A percentile compares a stretch with the other conserved stretches of the same genome.
phyloP scores from a whole-genome alignment of 1,140 invertebrate species.

The Tetramorium simillimum region DNA sequence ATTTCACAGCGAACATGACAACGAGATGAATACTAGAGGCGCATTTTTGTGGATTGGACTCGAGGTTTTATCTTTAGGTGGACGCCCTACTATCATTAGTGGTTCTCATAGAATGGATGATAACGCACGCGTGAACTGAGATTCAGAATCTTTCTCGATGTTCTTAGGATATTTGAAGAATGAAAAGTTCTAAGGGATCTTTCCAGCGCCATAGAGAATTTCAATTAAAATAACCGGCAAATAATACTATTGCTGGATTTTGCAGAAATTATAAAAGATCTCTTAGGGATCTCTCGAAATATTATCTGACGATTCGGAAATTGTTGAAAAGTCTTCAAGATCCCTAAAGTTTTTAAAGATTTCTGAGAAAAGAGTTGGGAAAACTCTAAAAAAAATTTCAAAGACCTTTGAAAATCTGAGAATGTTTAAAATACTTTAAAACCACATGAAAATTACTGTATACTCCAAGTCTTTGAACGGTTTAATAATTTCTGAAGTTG shows the following conservation, averaged over 20 bases:
- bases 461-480: neutral
- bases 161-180: neutral
- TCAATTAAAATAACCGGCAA: neutral
- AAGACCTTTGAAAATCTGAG: neutral
- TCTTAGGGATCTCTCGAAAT: neutral
- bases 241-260: neutral
- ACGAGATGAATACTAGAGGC: slow-evolving; percentile 45
- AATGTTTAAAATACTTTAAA: neutral
- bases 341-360: neutral
- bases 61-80: slow-evolving; percentile 79
- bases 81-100: slow-evolving; percentile 80
- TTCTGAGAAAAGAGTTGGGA: neutral
- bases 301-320: neutral
- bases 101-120: slow-evolving; percentile 64
- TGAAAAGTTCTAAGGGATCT: neutral
- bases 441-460: neutral
- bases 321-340: neutral
- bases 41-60: slow-evolving; percentile 46
- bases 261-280: neutral
- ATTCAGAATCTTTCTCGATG: neutral
- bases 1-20: slow-evolving; percentile 34
- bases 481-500: neutral
- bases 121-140: slow-evolving; percentile 27
- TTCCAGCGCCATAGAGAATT: neutral
- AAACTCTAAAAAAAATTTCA: neutral